These are phyloP conservation scores for Dilophus febrilis DNA, from an alignment of 2,888 invertebrate species.

Conservation along the genomic window DNA sequence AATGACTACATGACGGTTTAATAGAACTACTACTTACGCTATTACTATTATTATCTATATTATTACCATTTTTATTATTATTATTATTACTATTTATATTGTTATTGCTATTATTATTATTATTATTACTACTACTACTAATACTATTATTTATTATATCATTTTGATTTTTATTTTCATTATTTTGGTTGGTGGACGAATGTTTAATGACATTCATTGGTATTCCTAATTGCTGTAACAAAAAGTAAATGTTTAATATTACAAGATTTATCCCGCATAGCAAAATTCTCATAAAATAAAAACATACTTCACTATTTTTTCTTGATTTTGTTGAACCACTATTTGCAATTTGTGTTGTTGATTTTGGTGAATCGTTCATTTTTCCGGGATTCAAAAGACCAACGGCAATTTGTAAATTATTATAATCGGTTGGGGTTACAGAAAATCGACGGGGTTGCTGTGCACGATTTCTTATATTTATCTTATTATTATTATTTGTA, in stretches of 20 bases:
- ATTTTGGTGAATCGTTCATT: no score
- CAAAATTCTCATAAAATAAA: no score
- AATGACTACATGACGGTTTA: not conserved
- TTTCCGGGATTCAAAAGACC: no score
- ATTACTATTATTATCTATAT: not conserved
- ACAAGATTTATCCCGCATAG: no score
- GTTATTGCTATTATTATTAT: slow-evolving; percentile 2
- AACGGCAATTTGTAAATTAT: slow-evolving; percentile 2
- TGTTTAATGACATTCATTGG: no score
- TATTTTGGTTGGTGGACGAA: not conserved
- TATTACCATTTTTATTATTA: not conserved
- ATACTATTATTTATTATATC: slow-evolving; percentile 11
- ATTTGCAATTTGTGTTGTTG: no score
- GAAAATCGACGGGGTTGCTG: not conserved
- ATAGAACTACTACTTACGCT: not conserved
- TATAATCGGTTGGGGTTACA: slow-evolving; percentile 1
- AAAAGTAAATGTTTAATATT: no score
- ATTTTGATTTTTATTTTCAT: slow-evolving; percentile 7
- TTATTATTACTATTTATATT: slow-evolving; percentile 1
- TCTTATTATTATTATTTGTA: no score
- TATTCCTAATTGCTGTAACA: no score
- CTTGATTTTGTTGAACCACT: no score
- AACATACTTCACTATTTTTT: no score
- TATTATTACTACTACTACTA: slow-evolving; percentile 5
- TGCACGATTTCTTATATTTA: not conserved